Conservation (phyloP, 2,888 invertebrate species). For the Macaria liturata region DNA sequence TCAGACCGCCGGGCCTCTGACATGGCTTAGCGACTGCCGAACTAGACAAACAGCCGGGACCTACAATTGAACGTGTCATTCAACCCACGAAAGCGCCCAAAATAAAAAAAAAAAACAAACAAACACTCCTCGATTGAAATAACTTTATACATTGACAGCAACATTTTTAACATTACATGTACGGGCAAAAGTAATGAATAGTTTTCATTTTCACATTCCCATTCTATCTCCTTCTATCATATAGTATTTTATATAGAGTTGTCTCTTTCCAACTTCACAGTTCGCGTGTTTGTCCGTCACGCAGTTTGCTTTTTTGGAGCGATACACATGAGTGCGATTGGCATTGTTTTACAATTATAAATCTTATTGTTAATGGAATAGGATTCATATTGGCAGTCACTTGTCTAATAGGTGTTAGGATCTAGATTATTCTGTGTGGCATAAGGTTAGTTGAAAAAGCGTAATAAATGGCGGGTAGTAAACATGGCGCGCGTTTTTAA, state of each 20-base stretch:
- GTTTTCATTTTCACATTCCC: constrained; percentile 25
- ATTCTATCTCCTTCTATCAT: constrained; percentile 12
- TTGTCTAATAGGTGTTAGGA: constrained; percentile 1
- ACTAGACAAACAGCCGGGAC: no score
- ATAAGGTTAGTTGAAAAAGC: constrained; percentile 9
- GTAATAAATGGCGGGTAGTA: constrained; percentile 11
- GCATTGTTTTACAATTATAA: constrained; percentile 19
- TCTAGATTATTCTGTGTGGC: constrained; percentile 18
- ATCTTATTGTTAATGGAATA: constrained; percentile 26
- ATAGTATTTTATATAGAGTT: constrained; percentile 23
- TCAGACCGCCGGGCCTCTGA: no score
- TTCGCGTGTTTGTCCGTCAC: constrained; percentile 38
- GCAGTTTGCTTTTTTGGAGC: constrained; percentile 48
- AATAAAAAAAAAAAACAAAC: no score
- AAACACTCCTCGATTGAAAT: no score
- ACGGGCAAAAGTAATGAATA: constrained; percentile 5
- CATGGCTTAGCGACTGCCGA: no score
- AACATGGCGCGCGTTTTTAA: constrained; percentile 16
- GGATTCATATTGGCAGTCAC: constrained; percentile 15
- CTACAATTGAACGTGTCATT: no score
- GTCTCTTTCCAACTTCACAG: constrained; percentile 31
- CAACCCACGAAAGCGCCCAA: no score
- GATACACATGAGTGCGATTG: constrained; percentile 28
- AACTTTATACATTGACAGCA: no score
- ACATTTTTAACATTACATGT: no score